Base-by-base conservation (phyloP, 1,140 invertebrate genomes). In the Lepidostoma basale region DNA sequence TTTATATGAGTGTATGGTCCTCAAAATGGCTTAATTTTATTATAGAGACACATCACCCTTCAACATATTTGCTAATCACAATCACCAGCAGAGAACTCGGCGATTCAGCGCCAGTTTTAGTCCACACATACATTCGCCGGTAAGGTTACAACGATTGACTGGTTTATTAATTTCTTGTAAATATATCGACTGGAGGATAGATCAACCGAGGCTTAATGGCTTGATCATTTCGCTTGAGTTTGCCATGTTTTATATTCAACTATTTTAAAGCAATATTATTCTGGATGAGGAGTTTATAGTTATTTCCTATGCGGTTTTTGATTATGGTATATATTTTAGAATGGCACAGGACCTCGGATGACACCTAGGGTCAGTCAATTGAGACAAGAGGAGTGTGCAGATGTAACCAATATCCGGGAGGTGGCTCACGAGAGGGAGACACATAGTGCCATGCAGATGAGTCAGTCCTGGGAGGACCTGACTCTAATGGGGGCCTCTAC, bases 341-440 rank as follows among this genome's bases (percentile, higher is more conserved):
- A 79, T 74, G 83, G 79, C 58, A 84, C 82, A 75, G 82, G 83
- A 74, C 86, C 91, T 40, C 88, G 92, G 73, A 77, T 93, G 45
- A 90, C 92, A 58, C 91, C 91, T 44, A 79, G 94, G 72, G 90
- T 97, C 2, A 92, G 89, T 77, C 93, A 95, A 81, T 81, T 97
- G 39, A 86, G 93, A 58, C 89, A 92, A 71, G 94, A 96, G 83
- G 94, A 96, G 82, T 93, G 91, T 75, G 88, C 92, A 22, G 93
- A 95, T 77, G 85, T 91, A 2, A 86, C 85, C 74, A 90, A 92
- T 74, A 88, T 86, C 45, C 84, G 93, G 52, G 94, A 96, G 82
- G 89, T 91, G 40, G 92, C 92, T n/a, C 93, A 95, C 79, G 94
- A 97, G 83, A 87, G 90, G 45, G 92, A 95, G 81, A 86, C 94